Evolutionary conservation across 2,888 invertebrate species (phyloP).

Genomic region (Aporophyla nigra): DNA sequence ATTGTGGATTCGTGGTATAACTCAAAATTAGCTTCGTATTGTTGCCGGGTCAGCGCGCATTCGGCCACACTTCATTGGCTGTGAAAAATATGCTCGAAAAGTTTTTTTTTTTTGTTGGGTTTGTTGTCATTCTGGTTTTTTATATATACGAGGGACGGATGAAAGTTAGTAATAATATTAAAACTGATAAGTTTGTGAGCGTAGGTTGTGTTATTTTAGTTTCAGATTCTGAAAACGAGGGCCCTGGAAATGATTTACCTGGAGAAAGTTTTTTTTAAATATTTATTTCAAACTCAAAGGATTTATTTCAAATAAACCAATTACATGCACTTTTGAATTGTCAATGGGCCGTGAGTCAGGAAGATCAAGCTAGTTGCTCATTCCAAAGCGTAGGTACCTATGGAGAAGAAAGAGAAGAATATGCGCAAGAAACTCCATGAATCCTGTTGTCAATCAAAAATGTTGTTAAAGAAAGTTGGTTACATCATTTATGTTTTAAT

Average conservation of each 20-base stretch:
- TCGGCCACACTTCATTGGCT: slow-evolving; percentile 46
- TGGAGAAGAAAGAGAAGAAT: too few species aligned
- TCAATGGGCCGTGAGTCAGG: too few species aligned
- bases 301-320: too few species aligned
- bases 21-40: slow-evolving; percentile 50
- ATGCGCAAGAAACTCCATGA: too few species aligned
- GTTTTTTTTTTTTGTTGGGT: slow-evolving; percentile 24
- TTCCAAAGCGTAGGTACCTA: too few species aligned
- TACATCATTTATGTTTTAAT: too few species aligned
- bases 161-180: not conserved
- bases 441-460: too few species aligned
- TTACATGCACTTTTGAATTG: too few species aligned
- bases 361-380: too few species aligned
- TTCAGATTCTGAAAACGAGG: not conserved
- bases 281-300: not conserved
- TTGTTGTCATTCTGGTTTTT: not conserved
- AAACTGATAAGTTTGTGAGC: not conserved
- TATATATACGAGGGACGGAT: not conserved
- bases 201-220: not conserved
- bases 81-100: slow-evolving; percentile 47
- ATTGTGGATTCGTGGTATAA: slow-evolving; percentile 22
- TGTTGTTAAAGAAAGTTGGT: too few species aligned
- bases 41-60: slow-evolving; percentile 54
- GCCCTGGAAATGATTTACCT: not conserved
- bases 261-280: not conserved